Evolutionary conservation across 2,888 invertebrate genomes (phyloP).

Genomic region (Muscina levida): DNA sequence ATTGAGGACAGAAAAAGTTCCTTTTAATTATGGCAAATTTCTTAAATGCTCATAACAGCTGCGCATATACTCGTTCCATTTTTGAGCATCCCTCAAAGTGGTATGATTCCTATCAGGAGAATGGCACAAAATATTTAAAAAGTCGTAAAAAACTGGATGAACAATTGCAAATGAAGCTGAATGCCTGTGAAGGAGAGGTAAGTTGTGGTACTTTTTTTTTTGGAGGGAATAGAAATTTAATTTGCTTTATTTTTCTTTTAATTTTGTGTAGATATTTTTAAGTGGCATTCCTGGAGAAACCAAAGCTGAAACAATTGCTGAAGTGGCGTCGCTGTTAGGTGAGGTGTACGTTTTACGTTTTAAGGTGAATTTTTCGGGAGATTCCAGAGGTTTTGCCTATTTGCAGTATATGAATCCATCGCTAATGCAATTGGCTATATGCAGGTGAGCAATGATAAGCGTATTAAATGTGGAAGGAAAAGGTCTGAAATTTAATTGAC

Average conservation of each 20-base stretch:
- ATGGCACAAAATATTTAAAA: constrained; percentile 73
- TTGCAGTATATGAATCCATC: constrained; percentile 72
- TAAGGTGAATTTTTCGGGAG: constrained; percentile 71
- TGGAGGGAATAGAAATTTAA: not conserved
- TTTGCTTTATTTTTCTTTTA: not conserved
- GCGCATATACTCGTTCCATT: constrained; percentile 59
- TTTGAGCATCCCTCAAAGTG: constrained; percentile 68
- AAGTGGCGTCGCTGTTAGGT: constrained; percentile 70
- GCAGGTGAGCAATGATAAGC: too few species aligned
- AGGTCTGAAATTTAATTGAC: too few species aligned
- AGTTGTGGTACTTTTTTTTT: not conserved
- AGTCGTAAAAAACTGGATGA: constrained; percentile 50
- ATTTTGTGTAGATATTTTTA: constrained; percentile 66
- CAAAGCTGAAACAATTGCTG: constrained; percentile 67
- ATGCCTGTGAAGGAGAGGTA: constrained; percentile 74
- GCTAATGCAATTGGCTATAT: constrained; percentile 64
- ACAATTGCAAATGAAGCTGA: constrained; percentile 61
- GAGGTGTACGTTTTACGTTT: constrained; percentile 73
- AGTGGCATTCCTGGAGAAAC: constrained; percentile 67
- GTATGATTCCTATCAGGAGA: constrained; percentile 70
- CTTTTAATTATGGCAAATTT: constrained; percentile 50
- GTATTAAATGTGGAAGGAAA: too few species aligned
- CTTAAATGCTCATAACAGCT: constrained; percentile 28
- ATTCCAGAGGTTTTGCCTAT: constrained; percentile 74
- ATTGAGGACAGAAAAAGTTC: too few species aligned